Base-by-base conservation (phyloP, 2,888 invertebrate genomes). In the Drepana falcataria region DNA sequence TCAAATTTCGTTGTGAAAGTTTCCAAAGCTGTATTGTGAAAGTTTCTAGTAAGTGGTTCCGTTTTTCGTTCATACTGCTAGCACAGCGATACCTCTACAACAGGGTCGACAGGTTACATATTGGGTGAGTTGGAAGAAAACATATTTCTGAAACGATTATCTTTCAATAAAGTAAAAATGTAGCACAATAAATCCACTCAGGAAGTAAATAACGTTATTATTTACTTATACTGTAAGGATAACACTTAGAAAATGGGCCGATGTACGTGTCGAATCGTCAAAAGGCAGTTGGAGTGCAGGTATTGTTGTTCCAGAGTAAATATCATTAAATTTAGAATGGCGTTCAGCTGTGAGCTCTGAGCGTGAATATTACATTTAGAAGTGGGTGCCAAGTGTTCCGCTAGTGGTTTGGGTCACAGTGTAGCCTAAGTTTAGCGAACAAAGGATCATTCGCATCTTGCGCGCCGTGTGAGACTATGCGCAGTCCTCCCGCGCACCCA, bases 371-470 rank as follows among this genome's bases (percentile, higher is more conserved):
- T 79, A 74, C 74, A 75, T 78, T 81, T 71, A 72, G 77, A 78
- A 76, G 83, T 85, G 81, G 81, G 81, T 75, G 83, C 81, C 75
- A 83, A 84, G 76, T 81, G 79, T 79, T 82, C 72, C 71, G 72
- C 75, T 75, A 77, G 77, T 74, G 77, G 79, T 83, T 77, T 77
- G 61, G 72, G 75, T 77, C 81, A 84, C 83, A 82, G 65, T 84
- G 85, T 87, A 79, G 68, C 77, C 67, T 81, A 83, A 81, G 66
- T 83, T 81, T 83, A 81, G 73, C 79, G 72, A 84, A 89, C 88
- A 88, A 89, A 89, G 88, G 85, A 83, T 83, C 81, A 79, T 87
- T 87, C 81, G 73, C 70, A 77, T 83, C 79, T 77, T 66, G 82
- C 73, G 73, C 72, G 69, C 66, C 58, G 71, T 77, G 80, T 77